Evolutionary conservation across 2,888 invertebrate species (phyloP), one percentile per base, ranked within the genome.

Genomic region (Drosophila flavopinicola): DNA sequence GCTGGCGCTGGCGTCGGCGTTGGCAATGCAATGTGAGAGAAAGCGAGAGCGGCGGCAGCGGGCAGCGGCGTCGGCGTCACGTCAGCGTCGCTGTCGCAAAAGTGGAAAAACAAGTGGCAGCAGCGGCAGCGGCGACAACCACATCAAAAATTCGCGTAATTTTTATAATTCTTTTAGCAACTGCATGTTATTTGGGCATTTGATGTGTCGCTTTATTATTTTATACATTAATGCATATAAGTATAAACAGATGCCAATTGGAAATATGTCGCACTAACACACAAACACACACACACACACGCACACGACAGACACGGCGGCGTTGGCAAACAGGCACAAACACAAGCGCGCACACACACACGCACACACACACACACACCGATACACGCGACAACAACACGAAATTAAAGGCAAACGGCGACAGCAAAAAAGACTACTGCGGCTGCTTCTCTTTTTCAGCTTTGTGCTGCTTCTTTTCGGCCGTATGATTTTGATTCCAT

Each of bases 101-200:
- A 76, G 78, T 76, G 66, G 76, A 74, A 78, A 76, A 76, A 76
- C 76, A 76, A 76, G 76, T 76, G 76, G 78, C 71, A 71, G 61
- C 54, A 13, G 37, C 38, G 13, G 13, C 30, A 24, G 27, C 56
- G 7, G 27, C 44, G 11, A 13, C 33, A 17, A 25, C 56, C 17
- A 32, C 47, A 48, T 17, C 48, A 51, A 63, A 54, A 51, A 24
- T 71, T 66, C 44, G 66, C 63, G 61, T 56, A 58, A 37, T 56
- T 71, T 51, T 37, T 32, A 7, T 20, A 6, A 61, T 52, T 30
- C 24, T 7, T 30, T 3, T 25, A 35, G 10, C n/a, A 20, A 3
- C 2, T 20, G 20, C 4, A 3, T 37, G 20, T 38, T 38, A 33
- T 32, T 41, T 35, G 38, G 25, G 20, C 32, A 51, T 47, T 56